A percentile compares a stretch with the other conserved stretches of the same genome.
These are phyloP conservation scores for Corydoras maculifer DNA, from an alignment of 2,113 vertebrate species.

Conservation along the genomic window DNA sequence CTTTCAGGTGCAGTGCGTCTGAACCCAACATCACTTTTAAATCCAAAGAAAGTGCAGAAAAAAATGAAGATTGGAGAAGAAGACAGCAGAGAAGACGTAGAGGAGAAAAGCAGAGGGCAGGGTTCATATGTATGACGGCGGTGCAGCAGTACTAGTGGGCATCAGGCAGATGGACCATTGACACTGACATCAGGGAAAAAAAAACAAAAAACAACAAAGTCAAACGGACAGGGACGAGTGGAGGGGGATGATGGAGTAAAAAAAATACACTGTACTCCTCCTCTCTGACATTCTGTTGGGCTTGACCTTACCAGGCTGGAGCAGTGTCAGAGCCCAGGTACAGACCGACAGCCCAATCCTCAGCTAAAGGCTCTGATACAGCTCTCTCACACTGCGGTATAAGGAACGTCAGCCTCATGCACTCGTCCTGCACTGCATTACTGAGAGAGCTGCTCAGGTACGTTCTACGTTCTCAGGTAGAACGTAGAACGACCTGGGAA, in stretches of 20 bases:
- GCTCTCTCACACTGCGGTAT: slow-evolving; percentile 16
- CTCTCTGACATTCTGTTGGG: slow-evolving; percentile 66
- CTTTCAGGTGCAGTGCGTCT: too few species aligned
- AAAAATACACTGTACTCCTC: slow-evolving; percentile 60
- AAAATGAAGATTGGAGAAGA: slow-evolving; percentile 2
- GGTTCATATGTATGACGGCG: slow-evolving; percentile 44
- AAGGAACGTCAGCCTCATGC: slow-evolving; percentile 4
- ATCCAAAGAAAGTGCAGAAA: background rate
- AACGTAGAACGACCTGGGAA: too few species aligned
- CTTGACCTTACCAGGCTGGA: slow-evolving; percentile 67
- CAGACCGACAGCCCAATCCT: slow-evolving; percentile 47
- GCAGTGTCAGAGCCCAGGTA: slow-evolving; percentile 54
- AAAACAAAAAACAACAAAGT: slow-evolving; percentile 60
- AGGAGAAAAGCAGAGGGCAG: slow-evolving; percentile 2
- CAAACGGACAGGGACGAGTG: slow-evolving; percentile 40
- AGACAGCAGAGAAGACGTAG: slow-evolving; percentile 1
- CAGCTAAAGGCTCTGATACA: slow-evolving; percentile 27
- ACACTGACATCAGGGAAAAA: slow-evolving; percentile 50
- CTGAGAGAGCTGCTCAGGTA: slow-evolving; percentile 1
- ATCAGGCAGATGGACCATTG: slow-evolving; percentile 57
- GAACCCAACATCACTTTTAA: too few species aligned
- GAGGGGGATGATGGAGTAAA: slow-evolving; percentile 52
- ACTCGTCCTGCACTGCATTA: background rate
- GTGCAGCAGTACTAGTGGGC: slow-evolving; percentile 45
- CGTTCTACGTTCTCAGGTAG: too few species aligned